These are phyloP conservation scores for Nymphalis c-album DNA, from an alignment of 2,888 invertebrate species.

Conservation along the genomic window DNA sequence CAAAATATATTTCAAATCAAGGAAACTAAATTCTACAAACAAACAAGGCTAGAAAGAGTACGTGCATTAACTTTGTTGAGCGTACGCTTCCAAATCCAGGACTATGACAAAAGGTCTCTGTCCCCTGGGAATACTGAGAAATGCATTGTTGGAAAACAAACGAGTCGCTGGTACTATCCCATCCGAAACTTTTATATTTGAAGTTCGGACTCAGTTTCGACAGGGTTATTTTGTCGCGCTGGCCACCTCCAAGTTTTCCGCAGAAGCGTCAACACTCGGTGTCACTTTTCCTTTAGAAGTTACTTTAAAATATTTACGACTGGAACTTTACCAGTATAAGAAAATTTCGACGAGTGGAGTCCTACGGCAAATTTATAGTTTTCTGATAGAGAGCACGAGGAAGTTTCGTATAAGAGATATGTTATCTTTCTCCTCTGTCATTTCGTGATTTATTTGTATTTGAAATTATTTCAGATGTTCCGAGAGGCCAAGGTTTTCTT, in stretches of 20 bases:
- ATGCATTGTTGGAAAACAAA: slow-evolving; percentile 58
- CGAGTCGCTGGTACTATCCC: slow-evolving; percentile 53
- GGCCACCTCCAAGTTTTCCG: slow-evolving; percentile 63
- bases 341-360: slow-evolving; percentile 63
- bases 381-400: slow-evolving; percentile 60
- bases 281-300: slow-evolving; percentile 74
- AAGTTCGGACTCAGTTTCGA: slow-evolving; percentile 65
- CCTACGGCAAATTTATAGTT: slow-evolving; percentile 70
- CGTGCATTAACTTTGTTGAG: slow-evolving; percentile 35
- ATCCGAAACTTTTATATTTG: slow-evolving; percentile 71
- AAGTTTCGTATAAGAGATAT: slow-evolving; percentile 62
- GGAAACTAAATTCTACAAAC: slow-evolving; percentile 13
- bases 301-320: slow-evolving; percentile 81
- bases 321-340: slow-evolving; percentile 60
- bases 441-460: slow-evolving; percentile 62
- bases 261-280: slow-evolving; percentile 69
- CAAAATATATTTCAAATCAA: neutral
- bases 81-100: slow-evolving; percentile 42
- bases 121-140: slow-evolving; percentile 42
- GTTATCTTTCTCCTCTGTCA: slow-evolving; percentile 54
- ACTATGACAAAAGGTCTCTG: slow-evolving; percentile 45
- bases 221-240: slow-evolving; percentile 72
- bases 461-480: slow-evolving; percentile 51
- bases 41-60: slow-evolving; percentile 24
- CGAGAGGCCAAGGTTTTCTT: slow-evolving; percentile 24